These are phyloP conservation scores for Sinelater perroti DNA, from an alignment of 2,888 invertebrate genomes.

Conservation along the genomic window DNA sequence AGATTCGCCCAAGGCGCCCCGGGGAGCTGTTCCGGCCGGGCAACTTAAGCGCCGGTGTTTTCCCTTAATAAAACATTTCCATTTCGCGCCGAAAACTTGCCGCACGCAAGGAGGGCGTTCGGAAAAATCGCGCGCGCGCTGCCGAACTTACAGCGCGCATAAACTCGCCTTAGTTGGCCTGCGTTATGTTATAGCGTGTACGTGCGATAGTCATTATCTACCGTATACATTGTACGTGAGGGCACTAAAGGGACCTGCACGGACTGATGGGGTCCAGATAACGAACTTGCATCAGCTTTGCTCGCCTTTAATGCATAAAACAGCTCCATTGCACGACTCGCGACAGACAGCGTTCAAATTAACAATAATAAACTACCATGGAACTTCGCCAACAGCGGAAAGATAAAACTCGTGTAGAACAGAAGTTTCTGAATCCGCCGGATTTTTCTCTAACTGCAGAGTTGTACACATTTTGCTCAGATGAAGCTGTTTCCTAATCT, in stretches of 20 bases:
- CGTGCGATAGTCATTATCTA: conserved; percentile 35
- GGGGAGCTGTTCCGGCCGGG: conserved; percentile 26
- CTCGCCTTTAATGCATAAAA: conserved; percentile 30
- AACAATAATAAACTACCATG: too few species aligned
- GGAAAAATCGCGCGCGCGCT: neutral
- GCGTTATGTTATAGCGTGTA: conserved; percentile 23
- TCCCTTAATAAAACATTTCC: conserved; percentile 30
- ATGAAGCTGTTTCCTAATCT: too few species aligned
- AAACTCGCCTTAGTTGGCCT: conserved; percentile 22
- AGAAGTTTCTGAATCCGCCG: too few species aligned
- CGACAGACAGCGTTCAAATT: too few species aligned
- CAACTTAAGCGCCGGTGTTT: conserved; percentile 23
- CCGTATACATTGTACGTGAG: conserved; percentile 32
- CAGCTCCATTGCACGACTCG: conserved; percentile 16
- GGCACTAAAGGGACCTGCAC: conserved; percentile 31
- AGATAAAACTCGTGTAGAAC: too few species aligned
- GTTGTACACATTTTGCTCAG: too few species aligned
- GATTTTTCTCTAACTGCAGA: too few species aligned
- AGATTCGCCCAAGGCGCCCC: conserved; percentile 31
- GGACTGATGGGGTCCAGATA: conserved; percentile 25
- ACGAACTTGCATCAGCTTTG: conserved; percentile 33
- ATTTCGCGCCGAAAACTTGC: neutral
- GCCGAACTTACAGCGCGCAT: conserved; percentile 9
- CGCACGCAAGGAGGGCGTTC: neutral
- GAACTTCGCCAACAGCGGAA: too few species aligned